Evolutionary conservation across 2,888 invertebrate genomes (phyloP), one percentile per base, ranked within the genome.

Genomic region (Himalopsyche kuldschensis): DNA sequence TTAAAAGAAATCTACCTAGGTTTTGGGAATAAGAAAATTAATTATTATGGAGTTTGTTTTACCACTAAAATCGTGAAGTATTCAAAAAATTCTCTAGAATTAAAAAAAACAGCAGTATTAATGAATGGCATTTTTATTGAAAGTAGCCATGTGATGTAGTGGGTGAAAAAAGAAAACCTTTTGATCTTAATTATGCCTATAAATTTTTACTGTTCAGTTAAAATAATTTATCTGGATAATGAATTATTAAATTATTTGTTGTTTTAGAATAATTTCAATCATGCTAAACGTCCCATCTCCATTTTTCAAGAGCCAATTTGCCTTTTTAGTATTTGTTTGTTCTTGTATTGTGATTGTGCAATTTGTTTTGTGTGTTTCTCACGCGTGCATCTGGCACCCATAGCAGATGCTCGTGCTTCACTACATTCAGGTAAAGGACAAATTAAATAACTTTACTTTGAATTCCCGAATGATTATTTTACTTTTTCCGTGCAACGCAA

Each of bases 351-450:
- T 84, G 84, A 86, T 85, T 83, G 86, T 85, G 84, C 81, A 69
- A 79, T 85, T 82, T 86, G 79, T 85, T 81, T 86, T 86, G 85
- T 85, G 83, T 84, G 84, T 85, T 84, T 86, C 83, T 86, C 82
- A 63, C 82, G 69, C 69, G 79, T 83, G 82, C 83, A 81, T 83
- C 82, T 81, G 75, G 75, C 84, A 84, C 82, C 84, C 84, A 84
- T 88, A 87, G 87, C 89, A 89, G 89, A 89, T 88, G 88, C 87
- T 89, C 88, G 89, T 88, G 83, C 89, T 89, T 84, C 89, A 89
- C 88, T 89, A 88, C 87, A 89, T 89, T 83, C 90, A 90, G 90
- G 90, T 90, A 90, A 89, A 87, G 81, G 81, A 84, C n/a, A 81
- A 80, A 46, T 35, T 30, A 48, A 48, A 78, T 48, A 78, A 78